These are phyloP conservation scores for Crematogaster levior DNA, from an alignment of 2,888 invertebrate genomes.

Conservation along the genomic window DNA sequence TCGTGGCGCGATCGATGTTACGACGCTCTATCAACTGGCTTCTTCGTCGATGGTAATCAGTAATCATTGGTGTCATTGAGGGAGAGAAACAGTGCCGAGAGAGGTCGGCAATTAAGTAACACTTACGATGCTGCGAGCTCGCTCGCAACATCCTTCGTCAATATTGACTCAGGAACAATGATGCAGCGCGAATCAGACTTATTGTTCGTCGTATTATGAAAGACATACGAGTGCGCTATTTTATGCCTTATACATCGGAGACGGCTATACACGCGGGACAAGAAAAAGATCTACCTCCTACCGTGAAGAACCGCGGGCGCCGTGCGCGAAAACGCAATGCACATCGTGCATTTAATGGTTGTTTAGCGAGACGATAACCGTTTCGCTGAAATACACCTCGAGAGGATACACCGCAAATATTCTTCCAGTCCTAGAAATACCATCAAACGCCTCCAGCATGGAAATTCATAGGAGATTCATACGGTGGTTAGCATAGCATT, in stretches of 20 bases:
- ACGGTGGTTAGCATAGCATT: constrained; percentile 30
- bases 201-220: background rate
- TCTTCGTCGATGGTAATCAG: constrained; percentile 45
- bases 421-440: constrained; percentile 30
- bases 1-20: constrained; percentile 25
- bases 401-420: constrained; percentile 45
- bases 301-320: background rate
- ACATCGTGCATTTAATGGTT: constrained; percentile 7
- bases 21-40: constrained; percentile 47
- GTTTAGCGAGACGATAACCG: constrained; percentile 37
- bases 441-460: constrained; percentile 25
- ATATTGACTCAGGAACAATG: constrained; percentile 38
- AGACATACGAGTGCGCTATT: constrained; percentile 13
- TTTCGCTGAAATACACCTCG: constrained; percentile 34
- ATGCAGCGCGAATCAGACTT: constrained; percentile 16
- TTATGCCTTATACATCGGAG: background rate
- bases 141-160: constrained; percentile 42
- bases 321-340: constrained; percentile 10
- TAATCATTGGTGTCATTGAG: constrained; percentile 64
- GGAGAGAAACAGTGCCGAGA: constrained; percentile 51
- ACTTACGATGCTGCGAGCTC: constrained; percentile 44
- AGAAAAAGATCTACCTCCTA: background rate
- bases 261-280: background rate
- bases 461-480: constrained; percentile 29
- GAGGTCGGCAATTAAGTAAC: constrained; percentile 64